Evolutionary conservation across 2,113 vertebrate species (phyloP), one percentile per base, ranked within the genome.

Genomic region (Hippocampus abdominalis): DNA sequence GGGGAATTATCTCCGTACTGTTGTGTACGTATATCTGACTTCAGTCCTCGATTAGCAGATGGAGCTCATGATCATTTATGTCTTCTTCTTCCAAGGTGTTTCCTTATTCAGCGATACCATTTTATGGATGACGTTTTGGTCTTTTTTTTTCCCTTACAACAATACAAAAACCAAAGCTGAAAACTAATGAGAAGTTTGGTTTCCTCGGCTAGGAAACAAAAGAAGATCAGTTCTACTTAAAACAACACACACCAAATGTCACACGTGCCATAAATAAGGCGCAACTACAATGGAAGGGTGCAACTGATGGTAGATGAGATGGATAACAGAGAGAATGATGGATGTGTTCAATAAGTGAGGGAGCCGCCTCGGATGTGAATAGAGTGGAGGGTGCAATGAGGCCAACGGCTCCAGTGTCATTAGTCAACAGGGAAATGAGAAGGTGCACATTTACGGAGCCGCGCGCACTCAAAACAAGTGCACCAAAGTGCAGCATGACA

Each of bases 361-460:
- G 76, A 46, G 75, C 57, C 23, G 6, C 66, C 78, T 81, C 75
- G 68, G 42, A 46, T 18, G 68, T 69, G 81, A 72, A 75, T n/a
- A 51, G 49, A n/a, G 49, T 9, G 49, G 20, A 51, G 49, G 21
- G 49, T 21, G 49, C 49, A 51, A 51, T 21, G 49, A 9, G 49
- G 49, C 6, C 70, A 80, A 71, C 69, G 36, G 79, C 78, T 84
- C 56, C 11, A 4, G 71, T 81, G 81, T 77, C 86, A 76, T 86
- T 77, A 82, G 67, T 87, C 85, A 82, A 75, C 75, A 66, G 48
- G 16, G 23, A 73, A 73, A 44, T 60, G 66, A 63, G 57, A 25
- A 48, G 66, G 42, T 11, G 1, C 23, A 64, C 44, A 54, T 72
- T 71, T 3, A 73, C 77, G 65, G 67, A 73, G 51, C 74, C 62